A percentile compares a stretch with the other conserved stretches of the same genome.
phyloP scores from a whole-genome alignment of 2,888 invertebrate genomes.

The Mesorhabditis spiculigera region DNA sequence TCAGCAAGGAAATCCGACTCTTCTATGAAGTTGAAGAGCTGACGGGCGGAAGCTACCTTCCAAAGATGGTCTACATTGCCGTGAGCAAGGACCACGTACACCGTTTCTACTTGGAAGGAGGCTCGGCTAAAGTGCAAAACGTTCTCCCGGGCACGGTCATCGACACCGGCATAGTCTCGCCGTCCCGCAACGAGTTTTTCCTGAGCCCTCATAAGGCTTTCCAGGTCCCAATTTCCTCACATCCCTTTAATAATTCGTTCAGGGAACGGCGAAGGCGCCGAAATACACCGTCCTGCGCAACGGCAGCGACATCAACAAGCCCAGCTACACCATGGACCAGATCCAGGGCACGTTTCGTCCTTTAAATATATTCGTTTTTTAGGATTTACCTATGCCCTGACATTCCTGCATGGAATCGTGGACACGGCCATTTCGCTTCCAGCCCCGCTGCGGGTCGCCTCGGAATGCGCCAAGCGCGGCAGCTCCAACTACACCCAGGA shows the following conservation, averaged over 20 bases:
- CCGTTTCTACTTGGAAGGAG: slow-evolving; percentile 3
- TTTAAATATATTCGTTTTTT: neutral
- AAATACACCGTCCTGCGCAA: slow-evolving; percentile 20
- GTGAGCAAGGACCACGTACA: neutral
- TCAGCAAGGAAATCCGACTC: neutral
- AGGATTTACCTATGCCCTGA: slow-evolving; percentile 15
- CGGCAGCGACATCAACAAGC: neutral
- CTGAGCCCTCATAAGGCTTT: slow-evolving; percentile 18
- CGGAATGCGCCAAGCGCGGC: slow-evolving; percentile 17
- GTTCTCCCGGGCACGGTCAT: slow-evolving; percentile 24
- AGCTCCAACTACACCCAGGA: neutral
- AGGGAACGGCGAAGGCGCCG: slow-evolving; percentile 22
- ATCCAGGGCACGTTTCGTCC: neutral
- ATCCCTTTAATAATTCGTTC: neutral
- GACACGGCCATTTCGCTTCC: slow-evolving; percentile 17
- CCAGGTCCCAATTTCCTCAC: slow-evolving; percentile 3
- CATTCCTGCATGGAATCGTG: slow-evolving; percentile 23
- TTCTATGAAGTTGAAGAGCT: neutral
- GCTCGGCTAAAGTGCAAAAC: slow-evolving; percentile 12
- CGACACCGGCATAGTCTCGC: slow-evolving; percentile 20
- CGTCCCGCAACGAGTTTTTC: slow-evolving; percentile 21
- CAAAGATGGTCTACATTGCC: neutral
- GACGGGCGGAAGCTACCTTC: neutral
- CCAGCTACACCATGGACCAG: neutral
- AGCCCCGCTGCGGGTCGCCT: slow-evolving; percentile 21